These are phyloP conservation scores for Drosophila chauvacae DNA, from an alignment of 1,140 invertebrate genomes.

Conservation along the genomic window DNA sequence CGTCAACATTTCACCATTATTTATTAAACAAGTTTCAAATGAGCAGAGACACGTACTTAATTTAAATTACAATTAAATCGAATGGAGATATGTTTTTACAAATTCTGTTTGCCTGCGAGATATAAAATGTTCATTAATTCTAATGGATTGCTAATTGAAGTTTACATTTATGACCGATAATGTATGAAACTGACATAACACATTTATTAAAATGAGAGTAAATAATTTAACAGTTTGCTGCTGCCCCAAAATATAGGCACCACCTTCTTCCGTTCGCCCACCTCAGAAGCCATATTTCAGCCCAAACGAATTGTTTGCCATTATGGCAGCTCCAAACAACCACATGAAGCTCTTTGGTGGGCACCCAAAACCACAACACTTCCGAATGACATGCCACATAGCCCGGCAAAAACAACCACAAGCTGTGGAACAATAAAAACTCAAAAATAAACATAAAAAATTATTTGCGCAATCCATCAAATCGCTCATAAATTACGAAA, in stretches of 20 bases:
- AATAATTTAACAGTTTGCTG: background rate
- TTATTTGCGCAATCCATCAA: constrained; percentile 74
- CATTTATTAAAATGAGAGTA: background rate
- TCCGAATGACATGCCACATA: constrained; percentile 12
- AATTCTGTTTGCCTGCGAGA: constrained; percentile 10
- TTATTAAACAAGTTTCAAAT: constrained; percentile 13
- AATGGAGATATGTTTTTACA: background rate
- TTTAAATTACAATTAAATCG: constrained; percentile 22
- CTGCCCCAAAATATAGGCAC: constrained; percentile 29
- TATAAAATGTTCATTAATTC: constrained; percentile 3
- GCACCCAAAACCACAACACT: constrained; percentile 16
- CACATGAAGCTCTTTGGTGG: background rate
- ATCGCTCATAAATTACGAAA: constrained; percentile 68
- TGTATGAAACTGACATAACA: background rate
- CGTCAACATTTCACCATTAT: constrained; percentile 18
- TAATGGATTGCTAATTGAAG: constrained; percentile 8
- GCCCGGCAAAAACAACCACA: constrained; percentile 31
- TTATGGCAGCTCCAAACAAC: constrained; percentile 3
- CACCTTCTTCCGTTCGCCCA: constrained; percentile 16
- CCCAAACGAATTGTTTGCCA: constrained; percentile 19
- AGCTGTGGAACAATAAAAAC: constrained; percentile 51
- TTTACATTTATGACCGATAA: constrained; percentile 1
- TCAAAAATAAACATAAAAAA: constrained; percentile 58
- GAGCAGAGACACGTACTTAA: constrained; percentile 6
- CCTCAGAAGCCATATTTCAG: constrained; percentile 5